phyloP scores from a whole-genome alignment of 2,888 invertebrate genomes.

The Scaptomyza flava region DNA sequence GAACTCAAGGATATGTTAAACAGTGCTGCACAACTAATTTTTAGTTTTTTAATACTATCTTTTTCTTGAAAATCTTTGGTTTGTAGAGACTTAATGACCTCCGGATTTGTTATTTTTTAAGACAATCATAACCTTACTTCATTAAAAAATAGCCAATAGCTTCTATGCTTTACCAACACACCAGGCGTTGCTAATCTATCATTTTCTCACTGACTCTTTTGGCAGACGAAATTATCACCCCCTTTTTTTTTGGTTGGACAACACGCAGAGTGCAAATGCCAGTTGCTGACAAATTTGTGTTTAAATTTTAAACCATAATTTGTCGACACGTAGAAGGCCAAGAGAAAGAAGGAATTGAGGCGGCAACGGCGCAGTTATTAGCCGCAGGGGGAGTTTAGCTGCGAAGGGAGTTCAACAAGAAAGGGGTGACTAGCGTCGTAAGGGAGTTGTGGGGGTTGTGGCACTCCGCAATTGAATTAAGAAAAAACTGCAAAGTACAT shows the following conservation, averaged over 20 bases:
- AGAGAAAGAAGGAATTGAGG: slow-evolving; percentile 31
- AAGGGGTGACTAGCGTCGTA: slow-evolving; percentile 52
- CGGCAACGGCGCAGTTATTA: slow-evolving; percentile 56
- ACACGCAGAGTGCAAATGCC: slow-evolving; percentile 39
- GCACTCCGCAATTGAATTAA: slow-evolving; percentile 74
- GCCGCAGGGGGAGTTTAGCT: slow-evolving; percentile 48
- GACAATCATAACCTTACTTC: neutral
- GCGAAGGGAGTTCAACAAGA: slow-evolving; percentile 9
- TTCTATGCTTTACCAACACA: neutral
- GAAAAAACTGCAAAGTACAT: slow-evolving; percentile 52
- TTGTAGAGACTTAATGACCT: too few species aligned
- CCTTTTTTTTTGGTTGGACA: slow-evolving; percentile 6
- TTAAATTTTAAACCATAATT: slow-evolving; percentile 69
- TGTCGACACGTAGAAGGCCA: slow-evolving; percentile 50
- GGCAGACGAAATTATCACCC: neutral
- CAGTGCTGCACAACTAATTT: too few species aligned
- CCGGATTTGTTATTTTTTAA: too few species aligned
- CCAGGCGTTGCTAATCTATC: slow-evolving; percentile 11
- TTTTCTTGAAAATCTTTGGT: too few species aligned
- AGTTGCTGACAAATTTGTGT: slow-evolving; percentile 68
- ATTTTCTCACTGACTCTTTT: slow-evolving; percentile 4
- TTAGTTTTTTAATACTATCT: too few species aligned
- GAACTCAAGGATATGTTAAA: too few species aligned
- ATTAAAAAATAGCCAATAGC: neutral
- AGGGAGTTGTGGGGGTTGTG: slow-evolving; percentile 46